phyloP scores from a whole-genome alignment of 2,888 invertebrate genomes.

The Agrypnus murinus region DNA sequence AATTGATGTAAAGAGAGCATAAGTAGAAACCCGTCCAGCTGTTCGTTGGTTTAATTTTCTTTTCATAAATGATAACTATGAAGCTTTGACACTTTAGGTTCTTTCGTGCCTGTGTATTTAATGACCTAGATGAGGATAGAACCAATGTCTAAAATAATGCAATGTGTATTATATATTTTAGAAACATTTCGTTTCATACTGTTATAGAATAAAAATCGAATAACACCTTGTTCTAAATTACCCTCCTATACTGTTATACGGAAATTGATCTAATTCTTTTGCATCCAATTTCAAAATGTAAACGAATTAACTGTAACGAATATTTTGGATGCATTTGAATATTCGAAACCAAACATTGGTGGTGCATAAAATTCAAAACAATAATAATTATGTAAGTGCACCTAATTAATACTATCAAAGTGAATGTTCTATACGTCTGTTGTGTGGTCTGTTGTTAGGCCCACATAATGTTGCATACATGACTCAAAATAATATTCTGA shows the following conservation, averaged over 20 bases:
- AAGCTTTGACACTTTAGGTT: constrained; percentile 35
- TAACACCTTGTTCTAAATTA: neutral
- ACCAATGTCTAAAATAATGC: constrained; percentile 47
- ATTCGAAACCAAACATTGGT: constrained; percentile 17
- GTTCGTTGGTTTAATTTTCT: constrained; percentile 11
- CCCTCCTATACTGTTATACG: neutral
- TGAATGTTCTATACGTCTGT: constrained; percentile 8
- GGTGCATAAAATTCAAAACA: constrained; percentile 15
- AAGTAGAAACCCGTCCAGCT: constrained; percentile 49
- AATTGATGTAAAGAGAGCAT: constrained; percentile 24
- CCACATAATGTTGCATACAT: constrained; percentile 11
- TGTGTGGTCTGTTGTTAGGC: constrained; percentile 10
- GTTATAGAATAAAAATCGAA: constrained; percentile 23
- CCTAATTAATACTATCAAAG: constrained; percentile 3
- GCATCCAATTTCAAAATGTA: constrained; percentile 13
- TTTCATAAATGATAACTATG: constrained; percentile 8
- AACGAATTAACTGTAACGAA: constrained; percentile 1
- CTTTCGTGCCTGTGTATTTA: constrained; percentile 49
- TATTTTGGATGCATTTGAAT: constrained; percentile 25
- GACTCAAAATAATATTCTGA: constrained; percentile 27
- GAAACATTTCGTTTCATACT: constrained; percentile 28
- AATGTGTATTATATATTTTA: constrained; percentile 48
- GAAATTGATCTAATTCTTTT: constrained; percentile 8
- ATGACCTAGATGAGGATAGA: constrained; percentile 39
- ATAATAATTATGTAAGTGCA: constrained; percentile 25